Percentiles rank a stretch among this genome's conserved stretches.
These are phyloP conservation scores for Calvadosia cruxmelitensis DNA, from an alignment of 30 jellyfish, hydroid and myxozoan genomes.

Conservation along the genomic window DNA sequence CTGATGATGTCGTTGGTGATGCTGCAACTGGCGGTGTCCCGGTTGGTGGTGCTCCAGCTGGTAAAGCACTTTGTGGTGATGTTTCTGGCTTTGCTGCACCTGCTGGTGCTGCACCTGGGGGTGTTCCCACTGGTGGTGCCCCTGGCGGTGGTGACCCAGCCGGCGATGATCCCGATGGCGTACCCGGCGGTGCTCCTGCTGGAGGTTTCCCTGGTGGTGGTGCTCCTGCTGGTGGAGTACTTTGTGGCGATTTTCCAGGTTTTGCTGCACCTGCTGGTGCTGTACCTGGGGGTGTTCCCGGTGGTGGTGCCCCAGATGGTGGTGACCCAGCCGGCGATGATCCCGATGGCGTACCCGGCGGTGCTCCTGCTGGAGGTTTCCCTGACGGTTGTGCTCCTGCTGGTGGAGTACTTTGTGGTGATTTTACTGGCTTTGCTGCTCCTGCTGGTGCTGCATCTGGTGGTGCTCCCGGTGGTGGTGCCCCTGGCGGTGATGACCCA, in stretches of 20 bases:
- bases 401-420: background rate
- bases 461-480: background rate
- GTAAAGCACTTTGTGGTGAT: background rate
- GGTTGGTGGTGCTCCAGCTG: background rate
- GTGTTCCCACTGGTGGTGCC: background rate
- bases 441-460: background rate
- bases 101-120: background rate
- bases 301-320: background rate
- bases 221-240: background rate
- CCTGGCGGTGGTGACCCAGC: background rate
- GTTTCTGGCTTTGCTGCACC: background rate
- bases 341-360: background rate
- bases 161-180: background rate
- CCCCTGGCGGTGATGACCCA: background rate
- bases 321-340: background rate
- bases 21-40: background rate
- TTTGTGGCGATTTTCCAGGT: background rate
- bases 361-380: background rate
- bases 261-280: background rate
- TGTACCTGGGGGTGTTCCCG: background rate
- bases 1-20: background rate
- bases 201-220: background rate
- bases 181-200: background rate
- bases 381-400: background rate
- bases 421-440: background rate